These are phyloP conservation scores for Amphimedon queenslandica DNA, from an alignment of 37 sponge, comb jelly and placozoan species.

Conservation along the genomic window DNA sequence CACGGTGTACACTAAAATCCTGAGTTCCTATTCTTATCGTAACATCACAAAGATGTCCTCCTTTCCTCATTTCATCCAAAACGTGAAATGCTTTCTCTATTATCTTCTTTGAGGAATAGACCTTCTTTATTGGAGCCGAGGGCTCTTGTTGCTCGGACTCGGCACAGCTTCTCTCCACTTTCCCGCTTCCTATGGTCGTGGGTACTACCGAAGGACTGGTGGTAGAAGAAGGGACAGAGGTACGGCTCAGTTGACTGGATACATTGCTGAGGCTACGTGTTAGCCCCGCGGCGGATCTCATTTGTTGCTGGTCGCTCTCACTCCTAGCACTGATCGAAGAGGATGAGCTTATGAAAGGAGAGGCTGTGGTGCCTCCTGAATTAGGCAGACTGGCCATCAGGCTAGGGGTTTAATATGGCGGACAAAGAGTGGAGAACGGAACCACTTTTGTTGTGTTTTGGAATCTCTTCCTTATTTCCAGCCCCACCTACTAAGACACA, in stretches of 20 bases:
- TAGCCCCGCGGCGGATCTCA: background rate
- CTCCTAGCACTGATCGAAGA: background rate
- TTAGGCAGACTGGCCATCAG: too few relatives aligned
- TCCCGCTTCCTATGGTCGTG: background rate
- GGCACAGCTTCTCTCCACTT: background rate
- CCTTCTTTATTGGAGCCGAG: conserved; percentile 3
- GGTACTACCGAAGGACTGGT: background rate
- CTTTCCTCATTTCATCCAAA: conserved; percentile 55
- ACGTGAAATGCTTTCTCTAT: conserved; percentile 39
- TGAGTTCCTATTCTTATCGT: conserved; percentile 52
- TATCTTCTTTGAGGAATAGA: conserved; percentile 41
- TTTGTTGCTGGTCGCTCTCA: background rate
- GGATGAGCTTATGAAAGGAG: too few relatives aligned
- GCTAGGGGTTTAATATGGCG: too few relatives aligned
- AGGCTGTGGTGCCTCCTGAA: too few relatives aligned
- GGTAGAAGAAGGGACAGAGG: background rate
- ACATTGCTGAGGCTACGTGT: background rate
- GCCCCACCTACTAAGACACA: too few relatives aligned
- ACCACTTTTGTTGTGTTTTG: too few relatives aligned
- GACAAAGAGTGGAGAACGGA: too few relatives aligned
- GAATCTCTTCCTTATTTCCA: too few relatives aligned
- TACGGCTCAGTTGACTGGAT: background rate
- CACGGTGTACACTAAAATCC: conserved; percentile 64
- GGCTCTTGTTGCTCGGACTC: conserved; percentile 6
- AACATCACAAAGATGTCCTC: conserved; percentile 79